These are phyloP conservation scores for Danio rerio DNA, from an alignment of 2,113 vertebrate genomes.

Conservation along the genomic window DNA sequence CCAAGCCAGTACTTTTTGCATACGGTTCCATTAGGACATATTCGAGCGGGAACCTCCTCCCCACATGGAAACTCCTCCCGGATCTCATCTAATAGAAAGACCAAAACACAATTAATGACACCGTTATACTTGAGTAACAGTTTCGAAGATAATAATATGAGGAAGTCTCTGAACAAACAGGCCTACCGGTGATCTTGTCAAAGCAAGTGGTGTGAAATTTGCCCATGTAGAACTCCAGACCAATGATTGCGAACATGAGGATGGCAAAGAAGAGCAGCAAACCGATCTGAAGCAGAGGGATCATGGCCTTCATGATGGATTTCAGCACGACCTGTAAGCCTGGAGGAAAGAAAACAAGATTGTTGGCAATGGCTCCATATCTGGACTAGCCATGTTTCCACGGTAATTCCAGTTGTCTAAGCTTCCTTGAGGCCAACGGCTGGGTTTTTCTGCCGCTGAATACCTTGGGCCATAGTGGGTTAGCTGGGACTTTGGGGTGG, in stretches of 20 bases:
- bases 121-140: background rate
- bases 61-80: slow-evolving; percentile 89
- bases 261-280: slow-evolving; percentile 94
- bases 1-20: slow-evolving; percentile 90
- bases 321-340: slow-evolving; percentile 96
- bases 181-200: slow-evolving; percentile 85
- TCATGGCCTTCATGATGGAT: slow-evolving; percentile 98
- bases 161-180: background rate
- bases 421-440: no score
- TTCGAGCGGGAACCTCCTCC: slow-evolving; percentile 79
- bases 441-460: no score
- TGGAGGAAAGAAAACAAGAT: slow-evolving; percentile 62
- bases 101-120: background rate
- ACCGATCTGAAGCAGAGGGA: slow-evolving; percentile 93
- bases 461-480: no score
- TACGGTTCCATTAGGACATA: slow-evolving; percentile 86
- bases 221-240: slow-evolving; percentile 96
- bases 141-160: background rate
- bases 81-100: slow-evolving; percentile 80
- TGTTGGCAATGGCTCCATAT: no score
- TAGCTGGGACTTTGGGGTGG: no score
- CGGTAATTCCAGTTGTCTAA: no score
- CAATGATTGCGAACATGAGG: slow-evolving; percentile 97
- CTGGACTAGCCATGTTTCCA: no score
- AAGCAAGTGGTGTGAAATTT: slow-evolving; percentile 95